Percentiles rank a stretch among this genome's conserved stretches.
These are phyloP conservation scores for Protonemura montana DNA, from an alignment of 2,888 invertebrate species.

Conservation along the genomic window DNA sequence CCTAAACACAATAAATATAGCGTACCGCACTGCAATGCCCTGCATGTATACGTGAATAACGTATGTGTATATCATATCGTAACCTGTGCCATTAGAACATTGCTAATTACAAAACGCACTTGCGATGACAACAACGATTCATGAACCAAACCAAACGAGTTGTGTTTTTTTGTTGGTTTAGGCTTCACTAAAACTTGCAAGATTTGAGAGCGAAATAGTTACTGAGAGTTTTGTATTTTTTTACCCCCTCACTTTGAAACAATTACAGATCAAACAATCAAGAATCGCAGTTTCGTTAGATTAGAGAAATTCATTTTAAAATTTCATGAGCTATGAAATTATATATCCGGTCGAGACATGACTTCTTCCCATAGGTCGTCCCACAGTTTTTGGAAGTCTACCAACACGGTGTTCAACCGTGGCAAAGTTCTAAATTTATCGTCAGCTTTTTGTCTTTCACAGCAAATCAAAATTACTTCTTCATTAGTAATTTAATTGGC, in stretches of 20 bases:
- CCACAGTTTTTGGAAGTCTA: neutral
- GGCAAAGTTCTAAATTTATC: neutral
- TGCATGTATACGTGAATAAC: neutral
- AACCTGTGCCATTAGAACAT: neutral
- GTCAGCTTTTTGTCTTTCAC: neutral
- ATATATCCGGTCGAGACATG: neutral
- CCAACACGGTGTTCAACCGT: neutral
- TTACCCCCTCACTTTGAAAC: neutral
- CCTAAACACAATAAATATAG: neutral
- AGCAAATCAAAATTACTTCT: neutral
- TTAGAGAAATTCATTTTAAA: neutral
- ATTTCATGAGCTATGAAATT: conserved; percentile 3
- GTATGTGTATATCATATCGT: neutral
- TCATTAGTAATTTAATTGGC: too few relatives aligned
- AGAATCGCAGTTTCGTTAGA: neutral
- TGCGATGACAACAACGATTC: neutral
- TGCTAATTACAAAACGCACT: neutral
- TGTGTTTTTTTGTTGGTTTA: too few relatives aligned
- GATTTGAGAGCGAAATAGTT: too few relatives aligned
- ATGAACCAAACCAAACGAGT: neutral
- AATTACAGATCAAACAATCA: neutral
- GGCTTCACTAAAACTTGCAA: too few relatives aligned
- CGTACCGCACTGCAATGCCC: neutral
- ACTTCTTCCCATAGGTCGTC: neutral
- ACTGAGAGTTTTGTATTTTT: too few relatives aligned